These are phyloP conservation scores for Cosmia trapezina DNA, from an alignment of 2,888 invertebrate species.

Conservation along the genomic window DNA sequence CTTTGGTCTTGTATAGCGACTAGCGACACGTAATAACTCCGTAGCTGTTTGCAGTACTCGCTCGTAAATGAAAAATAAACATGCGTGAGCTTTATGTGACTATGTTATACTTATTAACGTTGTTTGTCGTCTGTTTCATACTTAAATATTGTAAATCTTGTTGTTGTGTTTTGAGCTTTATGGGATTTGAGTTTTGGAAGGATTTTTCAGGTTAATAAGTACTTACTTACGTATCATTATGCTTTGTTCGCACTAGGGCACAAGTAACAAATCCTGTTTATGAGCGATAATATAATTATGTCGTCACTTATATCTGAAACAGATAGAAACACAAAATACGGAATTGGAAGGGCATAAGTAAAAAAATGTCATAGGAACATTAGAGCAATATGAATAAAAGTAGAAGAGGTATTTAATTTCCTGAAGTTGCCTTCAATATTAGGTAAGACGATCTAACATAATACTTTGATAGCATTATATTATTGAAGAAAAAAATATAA, in stretches of 20 bases:
- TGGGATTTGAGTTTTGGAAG: slow-evolving; percentile 25
- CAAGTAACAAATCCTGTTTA: neutral
- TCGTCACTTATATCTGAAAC: neutral
- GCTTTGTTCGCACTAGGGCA: neutral
- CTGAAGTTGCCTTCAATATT: neutral
- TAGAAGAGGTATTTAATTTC: neutral
- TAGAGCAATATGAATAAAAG: neutral
- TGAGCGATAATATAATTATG: too few species aligned
- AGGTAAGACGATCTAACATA: neutral
- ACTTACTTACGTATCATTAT: neutral
- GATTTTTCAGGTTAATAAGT: neutral
- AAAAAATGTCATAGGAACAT: neutral
- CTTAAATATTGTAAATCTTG: slow-evolving; percentile 66
- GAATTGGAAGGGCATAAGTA: neutral
- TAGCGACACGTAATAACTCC: slow-evolving; percentile 72
- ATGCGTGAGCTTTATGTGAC: slow-evolving; percentile 83
- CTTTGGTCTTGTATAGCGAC: slow-evolving; percentile 66
- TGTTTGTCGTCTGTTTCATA: slow-evolving; percentile 77
- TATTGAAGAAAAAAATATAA: neutral
- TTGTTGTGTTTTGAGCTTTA: slow-evolving; percentile 47
- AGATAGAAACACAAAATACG: neutral
- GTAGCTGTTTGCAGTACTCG: slow-evolving; percentile 74
- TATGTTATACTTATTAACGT: slow-evolving; percentile 84
- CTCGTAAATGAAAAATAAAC: slow-evolving; percentile 90
- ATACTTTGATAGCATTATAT: neutral